phyloP scores from a whole-genome alignment of 2,888 invertebrate genomes.

The Ophioninae sp. region DNA sequence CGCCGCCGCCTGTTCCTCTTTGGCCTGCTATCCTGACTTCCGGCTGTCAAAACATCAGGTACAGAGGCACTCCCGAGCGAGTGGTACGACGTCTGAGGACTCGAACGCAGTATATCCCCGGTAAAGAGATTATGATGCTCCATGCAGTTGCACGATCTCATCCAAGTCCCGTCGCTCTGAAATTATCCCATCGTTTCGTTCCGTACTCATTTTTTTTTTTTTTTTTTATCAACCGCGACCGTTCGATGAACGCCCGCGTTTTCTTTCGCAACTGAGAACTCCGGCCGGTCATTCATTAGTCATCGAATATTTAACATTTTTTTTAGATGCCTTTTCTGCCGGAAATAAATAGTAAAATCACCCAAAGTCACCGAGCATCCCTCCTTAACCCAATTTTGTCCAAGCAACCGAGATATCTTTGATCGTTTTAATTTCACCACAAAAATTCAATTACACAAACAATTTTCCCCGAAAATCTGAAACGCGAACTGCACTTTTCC shows the following conservation, averaged over 20 bases:
- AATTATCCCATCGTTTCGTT: conserved; percentile 70
- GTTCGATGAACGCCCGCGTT: not conserved
- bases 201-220: conserved; percentile 8
- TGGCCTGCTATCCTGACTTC: conserved; percentile 70
- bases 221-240: not conserved
- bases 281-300: not conserved
- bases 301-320: not conserved
- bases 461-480: not conserved
- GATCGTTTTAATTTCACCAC: not conserved
- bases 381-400: not conserved
- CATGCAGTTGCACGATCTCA: conserved; percentile 76
- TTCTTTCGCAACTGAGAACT: not conserved
- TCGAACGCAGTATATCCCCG: conserved; percentile 57
- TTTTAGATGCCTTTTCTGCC: not conserved
- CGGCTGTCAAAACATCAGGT: conserved; percentile 57
- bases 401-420: too few species aligned
- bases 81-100: conserved; percentile 54
- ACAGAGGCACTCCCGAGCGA: conserved; percentile 66
- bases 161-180: conserved; percentile 77
- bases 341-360: not conserved
- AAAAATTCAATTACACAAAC: not conserved
- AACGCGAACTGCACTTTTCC: not conserved
- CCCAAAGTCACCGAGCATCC: not conserved
- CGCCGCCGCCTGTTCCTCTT: conserved; percentile 79
- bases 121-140: conserved; percentile 73